Evolutionary conservation across 1,140 invertebrate genomes (phyloP).

Genomic region (Drosophila lowei): DNA sequence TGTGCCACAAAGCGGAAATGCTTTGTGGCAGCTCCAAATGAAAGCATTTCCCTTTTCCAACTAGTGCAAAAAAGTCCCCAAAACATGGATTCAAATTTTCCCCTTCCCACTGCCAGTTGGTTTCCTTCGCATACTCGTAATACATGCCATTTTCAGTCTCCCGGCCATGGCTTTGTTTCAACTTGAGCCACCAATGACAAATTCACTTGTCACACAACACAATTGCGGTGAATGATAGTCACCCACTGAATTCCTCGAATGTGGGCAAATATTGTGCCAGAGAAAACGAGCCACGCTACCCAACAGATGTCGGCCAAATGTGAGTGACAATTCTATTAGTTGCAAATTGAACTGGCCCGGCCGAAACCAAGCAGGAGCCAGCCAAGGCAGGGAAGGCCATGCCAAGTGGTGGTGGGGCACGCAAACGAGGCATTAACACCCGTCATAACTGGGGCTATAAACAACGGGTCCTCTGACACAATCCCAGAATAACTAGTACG

Average conservation of each 20-base stretch:
- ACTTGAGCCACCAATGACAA: slow-evolving; percentile 67
- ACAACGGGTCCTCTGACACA: slow-evolving; percentile 25
- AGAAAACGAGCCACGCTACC: slow-evolving; percentile 18
- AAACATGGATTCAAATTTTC: slow-evolving; percentile 52
- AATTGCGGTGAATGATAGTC: slow-evolving; percentile 64
- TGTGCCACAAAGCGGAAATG: slow-evolving; percentile 60
- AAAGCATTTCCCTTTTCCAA: slow-evolving; percentile 28
- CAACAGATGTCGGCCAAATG: slow-evolving; percentile 65
- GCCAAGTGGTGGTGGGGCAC: slow-evolving; percentile 46
- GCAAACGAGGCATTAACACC: slow-evolving; percentile 75
- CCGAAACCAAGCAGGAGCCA: slow-evolving; percentile 11
- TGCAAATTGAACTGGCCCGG: slow-evolving; percentile 60
- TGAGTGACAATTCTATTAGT: slow-evolving; percentile 77
- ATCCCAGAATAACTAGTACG: slow-evolving; percentile 22
- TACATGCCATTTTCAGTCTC: slow-evolving; percentile 48
- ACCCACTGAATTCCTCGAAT: slow-evolving; percentile 22
- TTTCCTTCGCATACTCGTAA: slow-evolving; percentile 19
- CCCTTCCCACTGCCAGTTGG: slow-evolving; percentile 8
- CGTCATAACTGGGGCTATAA: slow-evolving; percentile 55
- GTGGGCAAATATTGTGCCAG: not conserved
- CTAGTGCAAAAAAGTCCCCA: slow-evolving; percentile 14
- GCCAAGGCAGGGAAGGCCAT: slow-evolving; percentile 7
- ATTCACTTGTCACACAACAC: slow-evolving; percentile 76
- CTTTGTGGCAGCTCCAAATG: slow-evolving; percentile 57
- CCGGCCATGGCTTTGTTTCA: slow-evolving; percentile 72